Base-by-base conservation (phyloP, 2,888 invertebrate species). In the Argynnis bischoffii region DNA sequence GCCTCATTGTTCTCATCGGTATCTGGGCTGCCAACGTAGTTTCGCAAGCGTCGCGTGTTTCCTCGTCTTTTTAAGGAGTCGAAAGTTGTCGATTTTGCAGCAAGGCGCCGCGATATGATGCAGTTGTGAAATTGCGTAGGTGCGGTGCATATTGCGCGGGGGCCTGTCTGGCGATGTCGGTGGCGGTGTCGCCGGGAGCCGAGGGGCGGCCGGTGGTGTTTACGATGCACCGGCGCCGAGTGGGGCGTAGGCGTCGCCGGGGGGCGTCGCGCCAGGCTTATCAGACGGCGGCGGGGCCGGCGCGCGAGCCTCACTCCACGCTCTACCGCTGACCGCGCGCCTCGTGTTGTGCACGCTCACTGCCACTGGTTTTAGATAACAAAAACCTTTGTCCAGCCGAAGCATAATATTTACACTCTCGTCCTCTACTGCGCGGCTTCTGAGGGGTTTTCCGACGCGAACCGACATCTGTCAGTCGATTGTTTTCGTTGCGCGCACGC, bases 251-350 rank as follows among this genome's bases (percentile, higher is more conserved):
- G 91, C 91, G 90, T 89, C 90, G 89, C 88, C 91, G 89, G 89
- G 91, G 91, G 92, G 92, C 92, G 92, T 90, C 92, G 90, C 91
- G 90, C 88, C 91, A 88, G 91, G 87, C 92, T 92, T 92, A 92
- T 92, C 92, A 91, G 90, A 85, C 92, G 87, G 88, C 86, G 88
- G 91, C 89, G 90, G 91, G 89, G 91, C 87, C 82, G 89, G 86
- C 90, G 89, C 85, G 90, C 90, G 89, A 91, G 89, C 90, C 91
- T 90, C 92, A 91, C 90, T 91, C 89, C 85, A 75, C 79, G 73
- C 69, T 76, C 82, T 81, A 82, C 85, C 90, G 87, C 89, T 87
- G 90, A 74, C 86, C 91, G 91, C 83, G 89, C 88, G 83, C 75
- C 81, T 82, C 82, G 88, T 84, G 82, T 86, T 79, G 81, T 80